Percentiles rank a stretch among this genome's conserved stretches.
These are phyloP conservation scores for Octopus bimaculoides DNA, from an alignment of 1,140 invertebrate species.

Conservation along the genomic window DNA sequence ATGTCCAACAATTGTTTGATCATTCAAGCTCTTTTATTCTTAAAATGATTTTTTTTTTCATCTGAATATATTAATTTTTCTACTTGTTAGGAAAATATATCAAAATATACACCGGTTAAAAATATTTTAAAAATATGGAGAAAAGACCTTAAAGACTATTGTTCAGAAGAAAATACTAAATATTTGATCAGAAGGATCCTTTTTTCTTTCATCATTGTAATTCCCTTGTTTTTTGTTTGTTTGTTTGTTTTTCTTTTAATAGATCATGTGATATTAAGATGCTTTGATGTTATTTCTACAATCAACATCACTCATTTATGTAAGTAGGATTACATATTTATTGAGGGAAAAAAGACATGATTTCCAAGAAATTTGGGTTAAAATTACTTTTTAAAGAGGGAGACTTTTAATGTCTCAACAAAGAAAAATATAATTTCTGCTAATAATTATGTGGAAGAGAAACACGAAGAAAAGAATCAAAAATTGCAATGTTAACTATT, in stretches of 20 bases:
- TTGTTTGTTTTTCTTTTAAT: not conserved
- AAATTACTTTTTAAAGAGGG: slow-evolving; percentile 5
- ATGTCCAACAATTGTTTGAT: not conserved
- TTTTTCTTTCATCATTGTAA: not conserved
- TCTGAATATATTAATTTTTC: not conserved
- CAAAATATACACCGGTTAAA: not conserved
- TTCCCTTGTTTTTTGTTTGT: not conserved
- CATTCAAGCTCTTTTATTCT: slow-evolving; percentile 2
- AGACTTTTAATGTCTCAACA: not conserved
- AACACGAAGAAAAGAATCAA: not conserved
- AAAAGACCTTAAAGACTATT: too few species aligned
- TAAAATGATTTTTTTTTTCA: not conserved
- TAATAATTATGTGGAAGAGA: not conserved
- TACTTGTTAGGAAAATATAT: slow-evolving; percentile 10
- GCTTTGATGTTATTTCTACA: not conserved
- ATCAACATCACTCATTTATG: slow-evolving; percentile 3
- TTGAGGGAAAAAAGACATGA: slow-evolving; percentile 8
- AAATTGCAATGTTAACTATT: not conserved
- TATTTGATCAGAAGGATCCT: too few species aligned
- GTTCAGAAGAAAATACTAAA: too few species aligned
- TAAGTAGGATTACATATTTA: slow-evolving; percentile 6
- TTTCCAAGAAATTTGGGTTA: slow-evolving; percentile 5
- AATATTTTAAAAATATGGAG: not conserved
- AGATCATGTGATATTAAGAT: slow-evolving; percentile 4
- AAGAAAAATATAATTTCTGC: not conserved